A percentile compares a stretch with the other conserved stretches of the same genome.
Conservation (phyloP, 2,888 invertebrate species). For the Athetis lepigone region DNA sequence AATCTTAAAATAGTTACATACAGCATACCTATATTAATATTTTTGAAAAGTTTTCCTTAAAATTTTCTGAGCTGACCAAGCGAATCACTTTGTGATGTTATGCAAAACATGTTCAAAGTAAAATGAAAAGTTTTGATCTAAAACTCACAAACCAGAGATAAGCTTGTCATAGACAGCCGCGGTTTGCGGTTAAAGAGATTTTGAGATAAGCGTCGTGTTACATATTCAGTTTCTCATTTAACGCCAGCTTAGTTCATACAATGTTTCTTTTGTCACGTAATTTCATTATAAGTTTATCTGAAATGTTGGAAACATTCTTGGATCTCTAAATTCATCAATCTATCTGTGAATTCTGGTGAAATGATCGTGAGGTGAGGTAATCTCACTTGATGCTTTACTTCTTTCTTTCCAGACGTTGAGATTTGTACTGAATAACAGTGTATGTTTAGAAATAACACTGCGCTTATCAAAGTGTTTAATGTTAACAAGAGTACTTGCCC, state of each 20-base stretch:
- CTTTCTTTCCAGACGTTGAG: too few relatives aligned
- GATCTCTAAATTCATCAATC: too few relatives aligned
- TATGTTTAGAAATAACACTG: too few relatives aligned
- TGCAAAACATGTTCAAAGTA: not conserved
- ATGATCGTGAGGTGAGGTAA: not conserved
- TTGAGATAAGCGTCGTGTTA: constrained; percentile 17
- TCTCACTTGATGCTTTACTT: too few relatives aligned
- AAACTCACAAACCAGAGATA: constrained; percentile 10
- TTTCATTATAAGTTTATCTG: constrained; percentile 20
- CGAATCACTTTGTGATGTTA: not conserved
- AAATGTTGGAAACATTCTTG: constrained; percentile 12
- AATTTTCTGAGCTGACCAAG: too few relatives aligned
- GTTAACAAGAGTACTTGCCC: too few relatives aligned
- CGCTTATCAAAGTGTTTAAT: too few relatives aligned
- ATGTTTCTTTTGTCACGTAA: constrained; percentile 42
- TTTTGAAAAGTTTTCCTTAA: too few relatives aligned
- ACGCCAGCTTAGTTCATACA: constrained; percentile 10
- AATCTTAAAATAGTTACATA: too few relatives aligned
- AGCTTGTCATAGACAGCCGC: not conserved
- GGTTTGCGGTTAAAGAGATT: constrained; percentile 23
- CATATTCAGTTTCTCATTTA: constrained; percentile 36
- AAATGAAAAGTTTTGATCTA: constrained; percentile 8
- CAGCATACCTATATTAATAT: too few relatives aligned
- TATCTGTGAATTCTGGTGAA: not conserved
- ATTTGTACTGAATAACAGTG: too few relatives aligned